Evolutionary conservation across 2,888 invertebrate genomes (phyloP).

Genomic region (Junonia oenone): DNA sequence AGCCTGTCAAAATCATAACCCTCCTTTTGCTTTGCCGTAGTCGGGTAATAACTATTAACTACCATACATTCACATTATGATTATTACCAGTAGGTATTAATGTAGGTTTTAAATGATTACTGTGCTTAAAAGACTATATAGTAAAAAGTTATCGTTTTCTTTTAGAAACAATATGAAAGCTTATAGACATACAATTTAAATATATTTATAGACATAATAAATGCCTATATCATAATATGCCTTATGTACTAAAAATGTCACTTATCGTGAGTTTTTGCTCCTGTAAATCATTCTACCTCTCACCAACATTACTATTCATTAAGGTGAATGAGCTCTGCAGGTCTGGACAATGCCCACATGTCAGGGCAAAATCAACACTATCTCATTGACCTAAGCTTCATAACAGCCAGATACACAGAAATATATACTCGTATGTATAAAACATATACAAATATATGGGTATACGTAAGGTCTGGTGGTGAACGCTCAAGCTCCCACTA

Average conservation of each 20-base stretch:
- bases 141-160: too few relatives aligned
- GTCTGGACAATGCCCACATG: conserved; percentile 12
- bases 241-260: conserved; percentile 12
- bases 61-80: too few relatives aligned
- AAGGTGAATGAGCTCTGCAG: conserved; percentile 26
- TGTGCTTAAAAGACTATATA: too few relatives aligned
- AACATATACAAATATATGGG: conserved; percentile 17
- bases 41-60: too few relatives aligned
- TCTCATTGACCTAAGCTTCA: conserved; percentile 17
- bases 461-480: conserved; percentile 26
- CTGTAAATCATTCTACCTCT: conserved; percentile 27
- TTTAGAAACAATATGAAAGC: neutral
- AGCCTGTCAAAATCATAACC: too few relatives aligned
- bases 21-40: too few relatives aligned
- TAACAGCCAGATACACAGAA: conserved; percentile 13
- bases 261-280: conserved; percentile 17
- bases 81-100: too few relatives aligned
- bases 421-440: conserved; percentile 14
- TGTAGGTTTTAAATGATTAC: too few relatives aligned
- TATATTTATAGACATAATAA: neutral
- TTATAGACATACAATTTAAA: neutral
- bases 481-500: conserved; percentile 43
- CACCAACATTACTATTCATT: conserved; percentile 31
- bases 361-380: conserved; percentile 22
- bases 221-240: neutral